phyloP scores from a whole-genome alignment of 2,797 vertebrate genomes.

The Argyrosomus regius region DNA sequence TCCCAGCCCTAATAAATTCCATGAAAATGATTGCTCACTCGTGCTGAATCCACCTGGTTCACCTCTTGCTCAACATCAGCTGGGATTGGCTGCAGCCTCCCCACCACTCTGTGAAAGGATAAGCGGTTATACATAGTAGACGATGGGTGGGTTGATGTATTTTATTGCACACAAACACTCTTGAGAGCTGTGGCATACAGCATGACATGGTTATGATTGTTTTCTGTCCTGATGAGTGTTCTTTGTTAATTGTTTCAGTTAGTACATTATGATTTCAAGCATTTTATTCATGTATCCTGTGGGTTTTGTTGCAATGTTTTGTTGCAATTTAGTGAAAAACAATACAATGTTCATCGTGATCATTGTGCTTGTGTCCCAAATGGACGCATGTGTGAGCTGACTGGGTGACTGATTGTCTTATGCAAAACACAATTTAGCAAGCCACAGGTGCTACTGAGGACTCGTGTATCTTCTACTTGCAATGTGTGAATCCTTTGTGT shows the following conservation, averaged over 20 bases:
- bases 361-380: conserved; percentile 5
- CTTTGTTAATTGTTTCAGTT: conserved; percentile 8
- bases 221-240: conserved; percentile 7
- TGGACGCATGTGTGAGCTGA: background rate
- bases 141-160: background rate
- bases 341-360: background rate
- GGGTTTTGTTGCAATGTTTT: conserved; percentile 1
- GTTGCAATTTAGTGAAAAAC: background rate
- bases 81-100: background rate
- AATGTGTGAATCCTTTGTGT: background rate
- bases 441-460: conserved; percentile 1
- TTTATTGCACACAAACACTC: conserved; percentile 12
- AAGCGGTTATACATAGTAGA: background rate
- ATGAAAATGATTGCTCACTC: background rate
- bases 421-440: conserved; percentile 7
- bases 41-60: background rate
- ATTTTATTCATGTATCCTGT: background rate
- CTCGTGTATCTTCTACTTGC: background rate
- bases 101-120: background rate
- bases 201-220: no score
- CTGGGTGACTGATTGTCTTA: background rate
- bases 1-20: background rate
- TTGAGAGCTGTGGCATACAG: background rate
- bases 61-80: background rate
- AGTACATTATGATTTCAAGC: background rate